Evolutionary conservation across 2,113 vertebrate species (phyloP).

Genomic region (Nesospiza acunhae): DNA sequence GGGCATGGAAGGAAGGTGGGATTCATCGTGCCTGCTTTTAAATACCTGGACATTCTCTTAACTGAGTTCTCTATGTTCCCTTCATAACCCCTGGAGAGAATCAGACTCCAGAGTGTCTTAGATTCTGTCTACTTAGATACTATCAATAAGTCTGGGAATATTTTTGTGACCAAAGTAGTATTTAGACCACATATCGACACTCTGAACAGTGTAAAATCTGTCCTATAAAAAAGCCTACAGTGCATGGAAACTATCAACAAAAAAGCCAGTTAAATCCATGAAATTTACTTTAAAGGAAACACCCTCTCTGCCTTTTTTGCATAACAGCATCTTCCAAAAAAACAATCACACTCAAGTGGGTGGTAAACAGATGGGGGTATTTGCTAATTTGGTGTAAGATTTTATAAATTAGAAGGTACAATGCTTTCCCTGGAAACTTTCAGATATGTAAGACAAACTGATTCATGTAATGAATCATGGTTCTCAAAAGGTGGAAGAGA

Average conservation of each 20-base stretch:
- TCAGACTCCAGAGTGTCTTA: neutral
- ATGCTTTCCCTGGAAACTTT: conserved; percentile 14
- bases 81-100: neutral
- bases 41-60: neutral
- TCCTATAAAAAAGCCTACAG: neutral
- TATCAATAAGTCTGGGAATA: neutral
- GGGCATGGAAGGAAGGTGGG: neutral
- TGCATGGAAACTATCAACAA: neutral
- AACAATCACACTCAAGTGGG: neutral
- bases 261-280: neutral
- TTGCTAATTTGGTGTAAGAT: neutral
- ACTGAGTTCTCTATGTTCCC: neutral
- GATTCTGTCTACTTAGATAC: neutral
- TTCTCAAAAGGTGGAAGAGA: conserved; percentile 20
- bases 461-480: conserved; percentile 23
- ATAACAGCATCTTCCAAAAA: neutral
- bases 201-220: neutral
- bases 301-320: neutral
- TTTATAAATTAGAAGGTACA: neutral
- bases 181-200: neutral
- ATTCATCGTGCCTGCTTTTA: neutral
- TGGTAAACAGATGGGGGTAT: neutral
- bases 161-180: neutral
- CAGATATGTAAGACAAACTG: conserved; percentile 2
- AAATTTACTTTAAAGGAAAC: neutral